These are phyloP conservation scores for Setophaga coronata DNA, from an alignment of 2,113 vertebrate genomes.

Conservation along the genomic window DNA sequence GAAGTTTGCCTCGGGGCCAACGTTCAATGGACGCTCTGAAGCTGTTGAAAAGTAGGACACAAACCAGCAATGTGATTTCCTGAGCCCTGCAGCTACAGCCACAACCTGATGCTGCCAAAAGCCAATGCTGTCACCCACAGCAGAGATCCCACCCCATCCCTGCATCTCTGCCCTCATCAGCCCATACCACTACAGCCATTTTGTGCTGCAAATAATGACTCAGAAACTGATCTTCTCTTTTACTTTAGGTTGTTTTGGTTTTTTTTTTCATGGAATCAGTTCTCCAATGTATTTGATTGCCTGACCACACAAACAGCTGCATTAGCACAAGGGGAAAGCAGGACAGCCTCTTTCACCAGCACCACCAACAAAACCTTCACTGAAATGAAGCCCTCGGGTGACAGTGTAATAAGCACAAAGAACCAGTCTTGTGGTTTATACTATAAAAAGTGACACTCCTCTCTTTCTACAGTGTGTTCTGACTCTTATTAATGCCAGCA, in stretches of 20 bases:
- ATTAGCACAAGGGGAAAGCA: neutral
- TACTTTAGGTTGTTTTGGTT: neutral
- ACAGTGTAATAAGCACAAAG: neutral
- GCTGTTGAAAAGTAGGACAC: conserved; percentile 53
- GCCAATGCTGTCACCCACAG: neutral
- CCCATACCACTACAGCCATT: neutral
- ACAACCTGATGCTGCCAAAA: neutral
- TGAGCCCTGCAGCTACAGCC: neutral
- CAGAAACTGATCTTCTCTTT: neutral
- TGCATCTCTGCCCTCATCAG: neutral
- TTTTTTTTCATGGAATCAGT: neutral
- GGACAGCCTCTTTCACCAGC: neutral
- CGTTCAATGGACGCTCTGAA: neutral
- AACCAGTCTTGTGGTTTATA: neutral
- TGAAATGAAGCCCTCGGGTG: neutral
- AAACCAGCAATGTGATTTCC: conserved; percentile 20
- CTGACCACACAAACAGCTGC: neutral
- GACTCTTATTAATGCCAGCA: neutral
- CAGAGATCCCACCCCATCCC: neutral
- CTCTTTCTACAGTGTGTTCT: neutral
- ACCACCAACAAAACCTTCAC: neutral
- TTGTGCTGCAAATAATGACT: neutral
- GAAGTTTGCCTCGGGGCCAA: conserved; percentile 8
- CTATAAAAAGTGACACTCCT: neutral
- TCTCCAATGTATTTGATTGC: neutral